A percentile compares a stretch with the other conserved stretches of the same genome.
Conservation (phyloP, 1,140 invertebrate species). For the Drosophila pachea region DNA sequence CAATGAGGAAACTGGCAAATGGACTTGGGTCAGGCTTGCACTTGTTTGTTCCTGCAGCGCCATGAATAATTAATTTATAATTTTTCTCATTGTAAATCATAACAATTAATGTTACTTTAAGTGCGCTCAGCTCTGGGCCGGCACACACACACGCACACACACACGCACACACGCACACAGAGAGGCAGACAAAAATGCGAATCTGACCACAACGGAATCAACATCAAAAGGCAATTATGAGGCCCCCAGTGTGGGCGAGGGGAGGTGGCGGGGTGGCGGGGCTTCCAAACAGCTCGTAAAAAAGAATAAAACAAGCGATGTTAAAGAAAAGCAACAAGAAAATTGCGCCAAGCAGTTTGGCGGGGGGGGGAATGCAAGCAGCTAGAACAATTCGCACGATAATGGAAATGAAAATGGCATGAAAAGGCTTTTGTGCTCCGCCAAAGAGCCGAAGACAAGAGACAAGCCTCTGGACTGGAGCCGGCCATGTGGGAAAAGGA, state of each 20-base stretch:
- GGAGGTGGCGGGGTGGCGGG: constrained; percentile 7
- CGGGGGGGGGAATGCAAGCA: neutral
- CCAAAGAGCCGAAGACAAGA: constrained; percentile 15
- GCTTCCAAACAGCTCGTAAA: neutral
- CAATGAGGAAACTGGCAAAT: constrained; percentile 28
- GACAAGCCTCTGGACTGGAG: neutral
- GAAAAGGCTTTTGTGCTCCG: constrained; percentile 57
- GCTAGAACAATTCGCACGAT: constrained; percentile 57
- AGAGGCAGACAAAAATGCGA: constrained; percentile 24
- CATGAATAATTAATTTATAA: constrained; percentile 74
- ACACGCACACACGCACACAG: neutral
- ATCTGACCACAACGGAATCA: constrained; percentile 37
- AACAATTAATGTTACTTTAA: constrained; percentile 72
- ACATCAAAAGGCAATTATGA: constrained; percentile 72
- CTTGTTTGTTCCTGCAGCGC: constrained; percentile 24
- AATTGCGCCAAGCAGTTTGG: no score
- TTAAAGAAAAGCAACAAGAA: constrained; percentile 49
- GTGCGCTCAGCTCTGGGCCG: constrained; percentile 29
- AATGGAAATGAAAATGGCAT: constrained; percentile 69
- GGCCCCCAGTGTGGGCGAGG: no score
- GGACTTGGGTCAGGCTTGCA: constrained; percentile 3
- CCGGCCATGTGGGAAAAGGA: constrained; percentile 8
- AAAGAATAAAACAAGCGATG: constrained; percentile 34
- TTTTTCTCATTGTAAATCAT: constrained; percentile 75
- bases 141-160: no score